Conservation (phyloP, 2,113 vertebrate genomes). For the Mesoclemmys tuberculata region DNA sequence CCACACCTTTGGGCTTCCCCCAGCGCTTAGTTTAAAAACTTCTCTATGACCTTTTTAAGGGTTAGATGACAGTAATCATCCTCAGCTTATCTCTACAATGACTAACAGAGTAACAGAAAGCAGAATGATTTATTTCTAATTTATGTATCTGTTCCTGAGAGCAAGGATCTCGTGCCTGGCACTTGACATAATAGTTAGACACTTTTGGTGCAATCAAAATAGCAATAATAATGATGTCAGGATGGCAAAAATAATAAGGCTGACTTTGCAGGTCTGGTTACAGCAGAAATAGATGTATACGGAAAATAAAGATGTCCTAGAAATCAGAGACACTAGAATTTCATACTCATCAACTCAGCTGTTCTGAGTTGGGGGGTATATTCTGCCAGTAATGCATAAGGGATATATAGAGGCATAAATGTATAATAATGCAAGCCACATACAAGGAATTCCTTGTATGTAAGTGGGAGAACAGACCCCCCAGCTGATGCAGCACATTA, state of each 20-base stretch:
- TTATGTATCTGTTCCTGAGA: not conserved
- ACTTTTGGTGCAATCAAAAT: slow-evolving; percentile 6
- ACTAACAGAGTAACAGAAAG: not conserved
- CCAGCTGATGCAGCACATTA: not conserved
- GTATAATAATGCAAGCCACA: slow-evolving; percentile 30
- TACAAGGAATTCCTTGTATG: slow-evolving; percentile 25
- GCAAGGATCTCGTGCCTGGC: not conserved
- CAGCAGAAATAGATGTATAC: slow-evolving; percentile 40
- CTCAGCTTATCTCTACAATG: not conserved
- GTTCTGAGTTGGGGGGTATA: slow-evolving; percentile 26
- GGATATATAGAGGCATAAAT: slow-evolving; percentile 31
- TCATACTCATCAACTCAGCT: slow-evolving; percentile 49
- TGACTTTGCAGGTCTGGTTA: slow-evolving; percentile 18
- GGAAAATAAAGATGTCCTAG: slow-evolving; percentile 58
- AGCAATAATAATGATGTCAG: not conserved
- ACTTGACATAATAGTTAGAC: not conserved
- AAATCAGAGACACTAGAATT: slow-evolving; percentile 38
- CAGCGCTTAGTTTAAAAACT: not conserved
- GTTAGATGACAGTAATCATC: not conserved
- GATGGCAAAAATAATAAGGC: slow-evolving; percentile 32
- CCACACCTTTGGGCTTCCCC: not conserved
- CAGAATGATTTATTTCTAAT: not conserved
- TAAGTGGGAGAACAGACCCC: slow-evolving; percentile 8
- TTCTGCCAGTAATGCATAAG: not conserved
- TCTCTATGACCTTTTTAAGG: not conserved